Evolutionary conservation across 2,888 invertebrate species (phyloP).

Genomic region (Eretmocerus hayati): DNA sequence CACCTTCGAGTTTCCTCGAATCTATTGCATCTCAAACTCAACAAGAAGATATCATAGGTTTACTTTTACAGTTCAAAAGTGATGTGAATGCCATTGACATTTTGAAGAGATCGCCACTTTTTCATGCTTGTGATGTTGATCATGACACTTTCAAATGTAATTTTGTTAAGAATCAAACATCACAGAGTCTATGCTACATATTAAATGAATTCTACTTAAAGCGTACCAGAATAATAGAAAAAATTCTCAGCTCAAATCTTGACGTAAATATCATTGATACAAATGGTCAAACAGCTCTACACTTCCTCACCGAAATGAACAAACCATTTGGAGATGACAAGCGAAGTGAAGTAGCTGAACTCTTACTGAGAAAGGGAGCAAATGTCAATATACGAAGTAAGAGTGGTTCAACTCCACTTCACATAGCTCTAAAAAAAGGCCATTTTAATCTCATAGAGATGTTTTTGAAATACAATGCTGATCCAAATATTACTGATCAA

Average conservation of each 20-base stretch:
- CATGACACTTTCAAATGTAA: conserved; percentile 4
- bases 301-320: conserved; percentile 1
- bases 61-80: neutral
- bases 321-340: neutral
- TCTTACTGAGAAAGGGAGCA: conserved; percentile 2
- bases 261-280: conserved; percentile 4
- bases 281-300: conserved; percentile 4
- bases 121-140: conserved; percentile 13
- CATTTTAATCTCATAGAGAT: neutral
- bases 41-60: conserved; percentile 3
- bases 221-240: conserved; percentile 1
- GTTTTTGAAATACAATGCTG: conserved; percentile 2
- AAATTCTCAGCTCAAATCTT: conserved; percentile 1
- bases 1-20: neutral
- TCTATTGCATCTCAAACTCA: conserved; percentile 5
- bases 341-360: neutral
- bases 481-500: conserved; percentile 8
- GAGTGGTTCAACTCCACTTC: conserved; percentile 7
- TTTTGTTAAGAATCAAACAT: neutral
- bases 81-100: conserved; percentile 3
- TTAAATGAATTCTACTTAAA: conserved; percentile 2
- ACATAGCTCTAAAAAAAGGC: conserved; percentile 7
- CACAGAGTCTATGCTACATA: neutral
- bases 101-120: conserved; percentile 8
- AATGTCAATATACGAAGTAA: neutral